Evolutionary conservation across 2,113 vertebrate species (phyloP).

Genomic region (Hystrix cristata): DNA sequence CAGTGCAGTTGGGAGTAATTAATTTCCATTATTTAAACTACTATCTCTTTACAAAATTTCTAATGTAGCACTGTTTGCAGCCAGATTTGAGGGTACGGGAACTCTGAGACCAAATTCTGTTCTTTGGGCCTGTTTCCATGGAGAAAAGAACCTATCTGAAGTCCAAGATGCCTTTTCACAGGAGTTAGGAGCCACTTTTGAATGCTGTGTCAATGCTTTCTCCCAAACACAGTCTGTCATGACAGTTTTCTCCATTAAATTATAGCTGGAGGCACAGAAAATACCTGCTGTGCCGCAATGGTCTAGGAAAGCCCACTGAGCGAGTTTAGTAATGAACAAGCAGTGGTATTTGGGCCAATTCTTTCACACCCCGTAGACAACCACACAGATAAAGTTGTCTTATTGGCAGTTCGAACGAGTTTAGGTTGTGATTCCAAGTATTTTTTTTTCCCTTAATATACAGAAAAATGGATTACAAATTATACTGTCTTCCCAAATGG

Average conservation of each 20-base stretch:
- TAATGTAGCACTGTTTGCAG: neutral
- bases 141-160: neutral
- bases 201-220: neutral
- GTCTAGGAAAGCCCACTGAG: conserved; percentile 63
- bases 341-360: conserved; percentile 43
- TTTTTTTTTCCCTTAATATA: conserved; percentile 62
- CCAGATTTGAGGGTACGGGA: neutral
- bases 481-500: conserved; percentile 38
- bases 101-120: conserved; percentile 5
- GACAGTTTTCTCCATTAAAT: conserved; percentile 67
- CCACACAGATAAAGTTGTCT: conserved; percentile 53
- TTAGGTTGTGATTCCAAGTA: neutral
- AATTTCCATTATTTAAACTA: neutral
- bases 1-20: neutral
- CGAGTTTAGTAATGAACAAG: conserved; percentile 46
- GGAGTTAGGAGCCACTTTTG: neutral
- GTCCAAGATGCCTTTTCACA: neutral
- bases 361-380: neutral
- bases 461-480: conserved; percentile 18
- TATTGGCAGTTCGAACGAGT: conserved; percentile 59
- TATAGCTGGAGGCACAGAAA: conserved; percentile 52
- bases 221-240: conserved; percentile 1
- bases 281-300: conserved; percentile 37
- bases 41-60: neutral
- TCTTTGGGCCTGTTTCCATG: neutral